Evolutionary conservation across 2,113 vertebrate species (phyloP).

Genomic region (Pogona vitticeps): DNA sequence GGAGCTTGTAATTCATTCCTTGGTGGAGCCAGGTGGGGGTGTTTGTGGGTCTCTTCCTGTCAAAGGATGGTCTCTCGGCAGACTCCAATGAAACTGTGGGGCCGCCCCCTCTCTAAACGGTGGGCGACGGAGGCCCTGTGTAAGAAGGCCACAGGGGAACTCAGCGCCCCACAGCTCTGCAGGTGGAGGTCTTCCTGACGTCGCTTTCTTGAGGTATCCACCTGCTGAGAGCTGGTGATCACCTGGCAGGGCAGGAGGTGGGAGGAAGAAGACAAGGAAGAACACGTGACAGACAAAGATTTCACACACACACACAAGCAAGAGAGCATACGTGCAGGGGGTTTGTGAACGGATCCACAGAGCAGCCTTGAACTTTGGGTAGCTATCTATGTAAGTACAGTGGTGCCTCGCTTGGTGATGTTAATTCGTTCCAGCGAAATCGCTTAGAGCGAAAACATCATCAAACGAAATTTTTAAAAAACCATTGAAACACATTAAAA

Average conservation of each 20-base stretch:
- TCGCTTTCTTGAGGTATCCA: slow-evolving; percentile 75
- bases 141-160: slow-evolving; percentile 76
- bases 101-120: slow-evolving; percentile 63
- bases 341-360: no score
- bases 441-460: no score
- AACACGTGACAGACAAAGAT: not conserved
- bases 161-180: slow-evolving; percentile 91
- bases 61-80: slow-evolving; percentile 86
- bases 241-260: slow-evolving; percentile 63
- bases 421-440: no score
- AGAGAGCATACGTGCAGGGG: no score
- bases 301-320: no score
- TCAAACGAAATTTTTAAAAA: no score
- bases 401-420: no score
- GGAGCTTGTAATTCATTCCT: slow-evolving; percentile 8
- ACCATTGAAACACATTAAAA: no score
- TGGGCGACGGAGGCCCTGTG: slow-evolving; percentile 56
- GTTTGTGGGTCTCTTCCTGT: slow-evolving; percentile 32
- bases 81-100: slow-evolving; percentile 73
- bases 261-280: not conserved
- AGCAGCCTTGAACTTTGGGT: no score
- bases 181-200: slow-evolving; percentile 85
- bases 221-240: slow-evolving; percentile 81
- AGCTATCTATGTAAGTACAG: no score
- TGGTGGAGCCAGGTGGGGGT: fast-evolving